phyloP scores from a whole-genome alignment of 1,140 invertebrate genomes.

The Trypoxylus dichotomus region DNA sequence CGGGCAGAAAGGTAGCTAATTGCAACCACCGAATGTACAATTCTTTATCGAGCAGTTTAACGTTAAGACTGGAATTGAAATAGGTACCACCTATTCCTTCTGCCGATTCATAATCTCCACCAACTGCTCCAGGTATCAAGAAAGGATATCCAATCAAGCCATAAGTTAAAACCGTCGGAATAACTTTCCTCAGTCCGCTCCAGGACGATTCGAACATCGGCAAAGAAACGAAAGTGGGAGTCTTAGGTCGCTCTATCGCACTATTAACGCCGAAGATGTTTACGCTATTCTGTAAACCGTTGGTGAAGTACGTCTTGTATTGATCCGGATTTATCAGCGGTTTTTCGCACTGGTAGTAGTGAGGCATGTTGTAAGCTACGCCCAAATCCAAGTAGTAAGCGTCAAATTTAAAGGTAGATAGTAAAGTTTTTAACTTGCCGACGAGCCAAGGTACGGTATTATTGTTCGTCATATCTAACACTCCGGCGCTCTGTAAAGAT shows the following conservation, averaged over 20 bases:
- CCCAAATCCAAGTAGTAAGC: conserved; percentile 91
- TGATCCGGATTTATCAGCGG: conserved; percentile 76
- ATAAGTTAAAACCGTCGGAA: conserved; percentile 84
- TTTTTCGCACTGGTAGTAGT: conserved; percentile 77
- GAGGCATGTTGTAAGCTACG: conserved; percentile 83
- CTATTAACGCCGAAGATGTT: conserved; percentile 81
- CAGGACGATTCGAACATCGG: conserved; percentile 86
- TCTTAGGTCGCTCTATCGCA: conserved; percentile 76
- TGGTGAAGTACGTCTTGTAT: conserved; percentile 74
- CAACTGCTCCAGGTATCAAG: conserved; percentile 89
- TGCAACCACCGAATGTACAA: conserved; percentile 95
- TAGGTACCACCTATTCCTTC: conserved; percentile 57
- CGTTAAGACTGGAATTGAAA: conserved; percentile 57
- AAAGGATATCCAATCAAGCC: conserved; percentile 89
- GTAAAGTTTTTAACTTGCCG: conserved; percentile 70
- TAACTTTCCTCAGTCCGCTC: conserved; percentile 82
- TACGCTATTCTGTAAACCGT: conserved; percentile 64
- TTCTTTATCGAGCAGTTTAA: conserved; percentile 76
- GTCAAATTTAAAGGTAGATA: conserved; percentile 77
- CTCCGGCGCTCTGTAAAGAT: conserved; percentile 72
- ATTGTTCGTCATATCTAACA: conserved; percentile 84
- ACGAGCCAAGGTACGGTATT: conserved; percentile 78
- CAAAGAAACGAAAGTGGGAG: conserved; percentile 84
- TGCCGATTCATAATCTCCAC: conserved; percentile 74
- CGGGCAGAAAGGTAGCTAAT: conserved; percentile 86